Base-by-base conservation (phyloP, 2,888 invertebrate species). In the Neoitamus cyanurus region DNA sequence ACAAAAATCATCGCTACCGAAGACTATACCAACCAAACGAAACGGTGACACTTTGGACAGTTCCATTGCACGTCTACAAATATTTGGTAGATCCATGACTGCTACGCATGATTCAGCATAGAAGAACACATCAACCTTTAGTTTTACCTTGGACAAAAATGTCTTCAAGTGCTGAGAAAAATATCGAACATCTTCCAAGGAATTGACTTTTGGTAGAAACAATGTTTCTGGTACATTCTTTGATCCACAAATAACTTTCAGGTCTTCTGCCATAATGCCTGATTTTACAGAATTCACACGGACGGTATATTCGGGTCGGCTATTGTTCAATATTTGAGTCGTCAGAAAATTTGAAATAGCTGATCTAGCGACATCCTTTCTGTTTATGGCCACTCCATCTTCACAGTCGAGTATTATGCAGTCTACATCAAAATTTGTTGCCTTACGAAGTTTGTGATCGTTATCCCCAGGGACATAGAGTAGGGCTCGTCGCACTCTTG, bases 1-100 rank as follows among this genome's bases (percentile, higher is more conserved):
- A 88, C 93, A 93, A 88, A 93, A 94, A 89, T 95, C 95, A 89
- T 95, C 95, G 31, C 94, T 94, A 0, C 95, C 95, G 89, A 95
- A 94, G 7, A 95, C 93, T 15, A 94, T 90, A 4, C 93, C 93
- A 84, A 92, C 93, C 31, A 94, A 91, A 31, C 89, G 88, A 88
- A 94, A 92, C 84, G 91, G 90, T 83, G 88, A 87, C 13, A 87
- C 88, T 77, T 89, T 88, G 85, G 92, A 88, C 31, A 92, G 85
- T 85, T 92, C 89, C 83, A 90, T 86, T 80, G 92, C 91, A 11
- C 89, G 88, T 85, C 91, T 90, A 87, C 93, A 93, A 78, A 94
- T 93, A 30, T 93, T 91, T 15, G 91, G 91, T 87, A 94, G 90
- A 88, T 93, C 92, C 77, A 95, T 89, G 84, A 95, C 89, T 3